Percentiles rank a stretch among this genome's conserved stretches.
These are phyloP conservation scores for Graphium colonna DNA, from an alignment of 2,888 invertebrate genomes.

Conservation along the genomic window DNA sequence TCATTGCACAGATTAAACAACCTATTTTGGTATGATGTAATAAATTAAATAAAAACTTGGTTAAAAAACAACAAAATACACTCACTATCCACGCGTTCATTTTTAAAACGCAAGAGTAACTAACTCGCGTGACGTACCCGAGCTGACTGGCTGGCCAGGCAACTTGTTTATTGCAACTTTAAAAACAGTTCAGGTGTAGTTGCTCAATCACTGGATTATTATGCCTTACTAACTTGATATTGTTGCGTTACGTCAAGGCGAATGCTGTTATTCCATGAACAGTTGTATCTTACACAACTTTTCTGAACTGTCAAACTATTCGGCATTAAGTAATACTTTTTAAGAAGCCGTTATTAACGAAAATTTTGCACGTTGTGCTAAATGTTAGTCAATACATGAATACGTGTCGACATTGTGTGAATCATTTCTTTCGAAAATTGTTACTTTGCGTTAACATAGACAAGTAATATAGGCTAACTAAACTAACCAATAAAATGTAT, in stretches of 20 bases:
- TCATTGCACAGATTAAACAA: background rate
- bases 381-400: background rate
- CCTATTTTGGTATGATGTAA: background rate
- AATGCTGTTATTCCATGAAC: slow-evolving; percentile 13
- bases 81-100: slow-evolving; percentile 49
- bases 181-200: slow-evolving; percentile 55
- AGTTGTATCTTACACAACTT: slow-evolving; percentile 12
- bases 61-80: slow-evolving; percentile 26
- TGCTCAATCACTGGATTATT: slow-evolving; percentile 35
- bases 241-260: slow-evolving; percentile 31
- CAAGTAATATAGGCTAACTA: no score
- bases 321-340: slow-evolving; percentile 15
- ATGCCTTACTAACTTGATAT: slow-evolving; percentile 30
- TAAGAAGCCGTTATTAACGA: background rate
- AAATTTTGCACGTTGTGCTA: background rate
- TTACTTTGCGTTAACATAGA: no score
- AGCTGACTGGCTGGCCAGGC: slow-evolving; percentile 38
- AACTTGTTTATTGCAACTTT: slow-evolving; percentile 57
- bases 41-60: background rate
- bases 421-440: background rate
- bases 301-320: slow-evolving; percentile 10
- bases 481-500: no score
- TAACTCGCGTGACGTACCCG: slow-evolving; percentile 32
- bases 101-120: slow-evolving; percentile 32
- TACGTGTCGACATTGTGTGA: slow-evolving; percentile 1